phyloP scores from a whole-genome alignment of 2,888 invertebrate genomes.

The Monochamus alternatus region DNA sequence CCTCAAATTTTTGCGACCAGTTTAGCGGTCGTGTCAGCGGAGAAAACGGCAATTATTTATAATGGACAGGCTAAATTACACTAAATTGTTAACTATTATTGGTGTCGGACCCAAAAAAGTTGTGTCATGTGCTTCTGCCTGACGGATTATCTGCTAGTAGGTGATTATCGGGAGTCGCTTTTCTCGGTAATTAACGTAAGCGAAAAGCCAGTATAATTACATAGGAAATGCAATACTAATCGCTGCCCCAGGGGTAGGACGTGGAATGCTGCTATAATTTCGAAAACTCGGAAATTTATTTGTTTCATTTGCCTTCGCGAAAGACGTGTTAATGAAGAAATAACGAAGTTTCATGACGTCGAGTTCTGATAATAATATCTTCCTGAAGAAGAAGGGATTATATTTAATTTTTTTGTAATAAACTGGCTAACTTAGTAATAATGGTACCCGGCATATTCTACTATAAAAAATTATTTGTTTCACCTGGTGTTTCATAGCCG shows the following conservation, averaged over 20 bases:
- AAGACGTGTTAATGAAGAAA: no score
- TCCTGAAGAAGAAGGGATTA: no score
- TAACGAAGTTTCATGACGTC: no score
- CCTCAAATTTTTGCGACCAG: background rate
- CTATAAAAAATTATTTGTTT: no score
- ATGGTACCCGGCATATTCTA: no score
- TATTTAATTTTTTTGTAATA: no score
- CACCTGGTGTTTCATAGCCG: no score
- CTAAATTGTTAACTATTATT: constrained; percentile 26
- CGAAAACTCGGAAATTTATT: background rate
- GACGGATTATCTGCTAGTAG: constrained; percentile 4
- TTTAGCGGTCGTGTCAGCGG: background rate
- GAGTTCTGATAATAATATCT: no score
- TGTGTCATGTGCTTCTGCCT: constrained; percentile 12
- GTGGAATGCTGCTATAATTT: background rate
- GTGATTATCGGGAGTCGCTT: constrained; percentile 8
- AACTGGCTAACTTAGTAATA: no score
- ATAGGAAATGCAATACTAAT: constrained; percentile 12
- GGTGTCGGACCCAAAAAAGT: constrained; percentile 20
- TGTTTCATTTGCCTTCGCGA: no score
- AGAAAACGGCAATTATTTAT: constrained; percentile 21
- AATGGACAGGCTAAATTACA: constrained; percentile 16
- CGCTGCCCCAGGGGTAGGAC: background rate
- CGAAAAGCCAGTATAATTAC: constrained; percentile 17
- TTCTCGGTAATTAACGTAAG: constrained; percentile 11